These are phyloP conservation scores for Manduca sexta DNA, from an alignment of 1,140 invertebrate genomes.

Conservation along the genomic window DNA sequence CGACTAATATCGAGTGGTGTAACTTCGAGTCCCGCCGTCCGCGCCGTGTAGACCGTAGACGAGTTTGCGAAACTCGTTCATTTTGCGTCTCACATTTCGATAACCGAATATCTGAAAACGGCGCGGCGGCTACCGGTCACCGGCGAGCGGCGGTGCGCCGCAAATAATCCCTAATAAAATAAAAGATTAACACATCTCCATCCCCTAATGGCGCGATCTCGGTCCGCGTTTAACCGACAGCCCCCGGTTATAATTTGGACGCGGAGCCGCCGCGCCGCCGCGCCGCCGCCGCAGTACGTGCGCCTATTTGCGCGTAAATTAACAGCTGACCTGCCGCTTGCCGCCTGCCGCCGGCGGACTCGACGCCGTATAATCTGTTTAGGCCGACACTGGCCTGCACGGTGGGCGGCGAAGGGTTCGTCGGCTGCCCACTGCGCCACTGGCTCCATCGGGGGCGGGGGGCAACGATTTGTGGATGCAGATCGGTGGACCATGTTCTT, in stretches of 20 bases:
- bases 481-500: too few relatives aligned
- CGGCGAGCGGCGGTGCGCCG: neutral
- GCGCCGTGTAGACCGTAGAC: too few relatives aligned
- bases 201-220: conserved; percentile 3
- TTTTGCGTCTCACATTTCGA: too few relatives aligned
- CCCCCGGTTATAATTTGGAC: conserved; percentile 32
- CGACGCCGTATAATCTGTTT: conserved; percentile 48
- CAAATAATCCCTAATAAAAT: neutral
- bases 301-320: conserved; percentile 51
- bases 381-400: conserved; percentile 12
- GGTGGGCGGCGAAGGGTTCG: too few relatives aligned
- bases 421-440: too few relatives aligned
- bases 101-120: too few relatives aligned
- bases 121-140: too few relatives aligned
- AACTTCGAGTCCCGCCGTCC: too few relatives aligned
- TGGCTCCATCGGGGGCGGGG: too few relatives aligned
- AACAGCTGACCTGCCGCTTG: conserved; percentile 35
- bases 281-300: conserved; percentile 27
- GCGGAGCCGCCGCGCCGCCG: too few relatives aligned
- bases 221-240: conserved; percentile 9
- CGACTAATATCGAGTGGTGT: neutral
- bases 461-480: too few relatives aligned
- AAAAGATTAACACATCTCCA: conserved; percentile 9
- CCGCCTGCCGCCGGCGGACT: conserved; percentile 15
- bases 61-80: too few relatives aligned